Conservation (phyloP, 2,888 invertebrate genomes). For the Andrena chrysosceles region DNA sequence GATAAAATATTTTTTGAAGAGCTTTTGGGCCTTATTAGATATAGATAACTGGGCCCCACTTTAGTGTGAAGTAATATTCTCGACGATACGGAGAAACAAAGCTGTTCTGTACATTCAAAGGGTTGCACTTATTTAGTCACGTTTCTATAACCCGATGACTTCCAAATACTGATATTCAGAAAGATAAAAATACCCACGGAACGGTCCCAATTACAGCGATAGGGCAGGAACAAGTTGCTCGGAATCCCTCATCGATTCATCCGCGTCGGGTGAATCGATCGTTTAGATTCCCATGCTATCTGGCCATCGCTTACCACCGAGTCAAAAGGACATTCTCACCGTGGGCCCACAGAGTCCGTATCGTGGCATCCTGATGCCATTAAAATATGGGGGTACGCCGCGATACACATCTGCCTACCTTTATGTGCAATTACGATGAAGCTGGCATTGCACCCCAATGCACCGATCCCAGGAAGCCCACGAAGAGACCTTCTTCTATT, state of each 20-base stretch:
- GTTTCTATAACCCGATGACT: too few relatives aligned
- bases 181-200: neutral
- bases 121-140: too few relatives aligned
- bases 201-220: constrained; percentile 25
- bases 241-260: constrained; percentile 39
- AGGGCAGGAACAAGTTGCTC: constrained; percentile 52
- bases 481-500: constrained; percentile 64
- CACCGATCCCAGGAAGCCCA: constrained; percentile 60
- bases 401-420: constrained; percentile 71
- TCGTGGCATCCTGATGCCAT: constrained; percentile 48
- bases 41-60: too few relatives aligned
- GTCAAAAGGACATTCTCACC: constrained; percentile 63
- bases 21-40: too few relatives aligned
- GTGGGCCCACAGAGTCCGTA: constrained; percentile 24
- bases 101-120: too few relatives aligned
- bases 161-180: too few relatives aligned
- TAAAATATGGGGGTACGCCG: constrained; percentile 69
- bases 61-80: too few relatives aligned
- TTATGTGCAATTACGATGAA: constrained; percentile 66
- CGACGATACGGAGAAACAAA: too few relatives aligned
- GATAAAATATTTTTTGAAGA: too few relatives aligned
- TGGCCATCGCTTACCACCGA: constrained; percentile 46
- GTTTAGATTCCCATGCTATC: constrained; percentile 65
- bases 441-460: constrained; percentile 68
- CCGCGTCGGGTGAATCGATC: constrained; percentile 52